Base-by-base conservation (phyloP, 2,797 vertebrate genomes). In the Mus caroli region DNA sequence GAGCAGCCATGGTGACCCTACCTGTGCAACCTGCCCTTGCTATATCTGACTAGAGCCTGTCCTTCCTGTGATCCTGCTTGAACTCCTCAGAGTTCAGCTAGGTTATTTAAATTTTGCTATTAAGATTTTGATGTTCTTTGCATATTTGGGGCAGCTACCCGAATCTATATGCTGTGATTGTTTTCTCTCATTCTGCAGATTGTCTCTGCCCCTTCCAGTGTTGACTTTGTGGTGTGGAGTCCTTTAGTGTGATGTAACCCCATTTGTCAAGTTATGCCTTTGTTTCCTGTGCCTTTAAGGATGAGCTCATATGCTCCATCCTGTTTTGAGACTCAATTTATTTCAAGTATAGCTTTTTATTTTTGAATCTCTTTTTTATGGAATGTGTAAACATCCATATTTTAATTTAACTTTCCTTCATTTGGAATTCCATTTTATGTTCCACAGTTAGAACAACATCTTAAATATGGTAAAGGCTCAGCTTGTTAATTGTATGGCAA, bases 321-420 rank as follows among this genome's bases (percentile, higher is more conserved):
- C 62, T 93, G 34, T 52, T 83, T 87, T 94, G 71, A 40, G 52
- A 28, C 12, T 93, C 13, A 56, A 64, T 93, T 91, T 87, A 87
- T 94, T 87, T 94, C 88, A 54, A 92, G 28, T 28, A 13, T 11
- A 80, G 40, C 40, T 0, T 82, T 85, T 93, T 71, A 28, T 89
- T 97, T 88, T 95, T 91, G 52, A 94, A 91, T 60, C 82, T 92
- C 40, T 88, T 43, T 28, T 73, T 92, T 92, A 93, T 84, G 71
- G 22, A 40, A 37, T 93, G 46, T 87, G 90, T 69, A 76, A 89
- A 62, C 28, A 58, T 60, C 52, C 54, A n/a, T 92, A 52, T 90
- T 96, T 94, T 95, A 71, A 82, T 84, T 89, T 88, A 88, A 90
- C 22, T 80, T 91, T 37, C 1, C 22, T 91, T 92, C 78, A 87